Evolutionary conservation across 1,140 invertebrate genomes (phyloP), one percentile per base, ranked within the genome.

Genomic region (Homalodisca vitripennis): DNA sequence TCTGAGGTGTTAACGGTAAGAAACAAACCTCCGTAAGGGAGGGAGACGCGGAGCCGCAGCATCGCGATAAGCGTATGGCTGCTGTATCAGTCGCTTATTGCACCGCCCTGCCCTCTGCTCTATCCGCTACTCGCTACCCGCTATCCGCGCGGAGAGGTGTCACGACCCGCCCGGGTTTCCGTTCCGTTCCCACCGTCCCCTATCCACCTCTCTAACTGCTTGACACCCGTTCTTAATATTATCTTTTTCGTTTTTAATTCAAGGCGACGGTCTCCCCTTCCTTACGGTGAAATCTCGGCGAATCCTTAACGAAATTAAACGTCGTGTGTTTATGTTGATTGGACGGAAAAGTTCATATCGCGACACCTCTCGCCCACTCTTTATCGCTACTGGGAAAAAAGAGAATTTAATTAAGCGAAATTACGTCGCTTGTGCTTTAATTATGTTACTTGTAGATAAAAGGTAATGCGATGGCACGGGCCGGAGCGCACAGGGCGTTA

Each of bases 371-470:
- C 73, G 71, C 71, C n/a, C 67, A 68, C 41, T 62, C 29, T 57
- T 55, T 57, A 48, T 57, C 31, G 30, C 48, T n/a, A n/a, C n/a
- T n/a, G n/a, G n/a, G 24, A 78, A 79, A 80, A 78, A 80, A 82
- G 79, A 78, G 80, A 82, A 82, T 82, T 82, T 82, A 82, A 82
- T 82, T 82, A 82, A 81, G 80, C 81, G 77, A 82, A 82, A 81
- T n/a, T 82, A 82, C 80, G 78, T 77, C 79, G 80, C 80, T 81
- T 82, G 80, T 82, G 78, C 77, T 81, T 82, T 82, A 82, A 82
- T 82, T 82, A 82, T 82, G 79, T 81, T 80, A 80, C 78, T 81
- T 80, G 80, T 78, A 78, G 79, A 74, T 71, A 73, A 72, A 74
- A 74, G 74, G 74, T 46, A 68, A 65, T 31, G n/a, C n/a, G n/a